A percentile compares a stretch with the other conserved stretches of the same genome.
Conservation (phyloP, 1,140 invertebrate species). For the Megathymus violae region DNA sequence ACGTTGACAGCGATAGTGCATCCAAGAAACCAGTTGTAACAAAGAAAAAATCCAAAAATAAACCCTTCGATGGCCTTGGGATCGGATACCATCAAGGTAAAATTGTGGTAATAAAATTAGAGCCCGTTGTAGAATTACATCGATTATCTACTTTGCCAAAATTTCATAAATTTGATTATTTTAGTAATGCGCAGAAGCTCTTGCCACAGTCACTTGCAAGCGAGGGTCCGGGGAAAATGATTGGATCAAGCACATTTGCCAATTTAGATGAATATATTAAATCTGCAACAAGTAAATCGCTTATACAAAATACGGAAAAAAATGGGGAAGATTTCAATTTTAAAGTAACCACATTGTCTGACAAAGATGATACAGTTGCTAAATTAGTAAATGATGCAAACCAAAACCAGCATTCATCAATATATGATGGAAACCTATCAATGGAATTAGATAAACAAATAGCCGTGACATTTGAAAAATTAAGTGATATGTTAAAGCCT, state of each 20-base stretch:
- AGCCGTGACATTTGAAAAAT: not conserved
- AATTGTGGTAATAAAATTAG: conserved; percentile 72
- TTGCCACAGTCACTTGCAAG: conserved; percentile 50
- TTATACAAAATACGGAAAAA: not conserved
- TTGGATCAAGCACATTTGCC: conserved; percentile 21
- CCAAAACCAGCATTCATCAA: not conserved
- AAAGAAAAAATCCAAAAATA: conserved; percentile 64
- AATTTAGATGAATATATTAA: conserved; percentile 16
- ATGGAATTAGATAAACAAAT: not conserved
- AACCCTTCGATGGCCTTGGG: conserved; percentile 74
- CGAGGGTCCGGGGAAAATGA: conserved; percentile 56
- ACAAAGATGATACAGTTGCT: not conserved
- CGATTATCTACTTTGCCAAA: conserved; percentile 54
- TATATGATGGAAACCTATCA: not conserved
- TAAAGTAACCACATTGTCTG: not conserved
- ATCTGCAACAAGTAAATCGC: not conserved
- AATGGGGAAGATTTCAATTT: not conserved
- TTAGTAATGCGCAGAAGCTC: conserved; percentile 72
- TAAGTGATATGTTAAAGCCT: not conserved
- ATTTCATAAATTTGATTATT: conserved; percentile 73
- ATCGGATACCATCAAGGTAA: conserved; percentile 80
- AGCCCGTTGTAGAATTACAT: conserved; percentile 59
- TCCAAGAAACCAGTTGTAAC: conserved; percentile 44
- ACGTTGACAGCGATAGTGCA: conserved; percentile 40
- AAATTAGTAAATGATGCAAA: not conserved